Conservation (phyloP, 2,113 vertebrate species). For the Mastomys natalensis region DNA sequence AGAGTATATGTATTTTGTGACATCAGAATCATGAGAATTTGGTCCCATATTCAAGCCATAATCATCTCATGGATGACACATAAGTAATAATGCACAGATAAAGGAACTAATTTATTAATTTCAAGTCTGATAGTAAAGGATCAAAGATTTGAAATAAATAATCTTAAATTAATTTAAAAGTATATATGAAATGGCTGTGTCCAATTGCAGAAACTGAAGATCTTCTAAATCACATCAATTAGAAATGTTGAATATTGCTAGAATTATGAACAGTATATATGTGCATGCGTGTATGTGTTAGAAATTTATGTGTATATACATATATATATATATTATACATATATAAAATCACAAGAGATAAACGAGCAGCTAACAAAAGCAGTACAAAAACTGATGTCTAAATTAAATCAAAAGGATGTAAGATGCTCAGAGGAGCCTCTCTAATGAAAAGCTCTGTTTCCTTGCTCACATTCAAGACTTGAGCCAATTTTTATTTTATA, state of each 20-base stretch:
- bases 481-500: too few species aligned
- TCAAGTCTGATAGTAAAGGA: not conserved
- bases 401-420: too few species aligned
- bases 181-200: not conserved
- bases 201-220: not conserved
- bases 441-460: too few species aligned
- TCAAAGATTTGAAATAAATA: not conserved
- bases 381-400: too few species aligned
- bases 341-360: too few species aligned
- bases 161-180: not conserved
- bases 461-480: too few species aligned
- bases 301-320: too few species aligned
- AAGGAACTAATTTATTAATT: not conserved
- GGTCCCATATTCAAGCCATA: not conserved
- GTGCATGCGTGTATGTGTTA: too few species aligned
- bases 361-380: too few species aligned
- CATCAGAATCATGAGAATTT: not conserved
- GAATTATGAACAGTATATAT: not conserved
- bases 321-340: too few species aligned
- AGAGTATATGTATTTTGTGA: not conserved
- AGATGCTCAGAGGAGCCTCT: too few species aligned
- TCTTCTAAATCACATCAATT: not conserved
- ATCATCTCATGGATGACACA: not conserved
- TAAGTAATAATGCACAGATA: not conserved
- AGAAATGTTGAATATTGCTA: not conserved